These are phyloP conservation scores for Brachyalestes nurse DNA, from an alignment of 2,797 vertebrate genomes.

Conservation along the genomic window DNA sequence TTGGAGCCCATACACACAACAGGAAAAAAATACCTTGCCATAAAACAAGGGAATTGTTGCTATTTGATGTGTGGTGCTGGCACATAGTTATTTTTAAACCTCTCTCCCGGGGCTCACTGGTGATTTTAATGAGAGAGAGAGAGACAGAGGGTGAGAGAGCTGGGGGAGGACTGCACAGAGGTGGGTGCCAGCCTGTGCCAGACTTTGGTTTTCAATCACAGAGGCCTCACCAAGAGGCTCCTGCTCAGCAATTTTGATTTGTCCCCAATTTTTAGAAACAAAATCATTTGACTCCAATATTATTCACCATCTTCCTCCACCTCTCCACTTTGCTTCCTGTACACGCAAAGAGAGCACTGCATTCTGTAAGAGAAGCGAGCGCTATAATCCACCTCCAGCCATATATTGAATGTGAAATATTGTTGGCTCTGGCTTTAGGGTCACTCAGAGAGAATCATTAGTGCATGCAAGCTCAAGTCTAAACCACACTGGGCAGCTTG, in stretches of 20 bases:
- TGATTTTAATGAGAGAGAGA: slow-evolving; percentile 69
- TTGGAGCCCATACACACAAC: slow-evolving; percentile 9
- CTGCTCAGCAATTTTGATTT: slow-evolving; percentile 24
- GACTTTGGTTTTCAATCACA: slow-evolving; percentile 45
- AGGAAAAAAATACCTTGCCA: slow-evolving; percentile 3
- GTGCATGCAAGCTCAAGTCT: slow-evolving; percentile 8
- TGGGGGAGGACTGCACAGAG: slow-evolving; percentile 17
- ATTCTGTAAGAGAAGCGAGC: slow-evolving; percentile 2
- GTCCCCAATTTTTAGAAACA: slow-evolving; percentile 24
- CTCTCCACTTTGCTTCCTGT: background rate
- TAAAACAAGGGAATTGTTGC: slow-evolving; percentile 52
- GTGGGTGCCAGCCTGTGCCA: slow-evolving; percentile 38
- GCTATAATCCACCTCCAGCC: background rate
- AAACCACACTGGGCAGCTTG: background rate
- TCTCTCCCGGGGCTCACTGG: slow-evolving; percentile 65
- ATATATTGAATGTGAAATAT: slow-evolving; percentile 22
- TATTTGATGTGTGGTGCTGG: slow-evolving; percentile 70
- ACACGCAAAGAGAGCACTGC: background rate
- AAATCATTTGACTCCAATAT: slow-evolving; percentile 11
- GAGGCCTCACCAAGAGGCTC: background rate
- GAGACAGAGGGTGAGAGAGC: slow-evolving; percentile 20
- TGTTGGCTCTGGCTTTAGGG: slow-evolving; percentile 18
- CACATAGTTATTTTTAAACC: slow-evolving; percentile 75
- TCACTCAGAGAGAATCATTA: slow-evolving; percentile 35
- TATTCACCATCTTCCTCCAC: slow-evolving; percentile 4